Evolutionary conservation across 2,888 invertebrate genomes (phyloP), one percentile per base, ranked within the genome.

Genomic region (Tanytarsus gracilentus): DNA sequence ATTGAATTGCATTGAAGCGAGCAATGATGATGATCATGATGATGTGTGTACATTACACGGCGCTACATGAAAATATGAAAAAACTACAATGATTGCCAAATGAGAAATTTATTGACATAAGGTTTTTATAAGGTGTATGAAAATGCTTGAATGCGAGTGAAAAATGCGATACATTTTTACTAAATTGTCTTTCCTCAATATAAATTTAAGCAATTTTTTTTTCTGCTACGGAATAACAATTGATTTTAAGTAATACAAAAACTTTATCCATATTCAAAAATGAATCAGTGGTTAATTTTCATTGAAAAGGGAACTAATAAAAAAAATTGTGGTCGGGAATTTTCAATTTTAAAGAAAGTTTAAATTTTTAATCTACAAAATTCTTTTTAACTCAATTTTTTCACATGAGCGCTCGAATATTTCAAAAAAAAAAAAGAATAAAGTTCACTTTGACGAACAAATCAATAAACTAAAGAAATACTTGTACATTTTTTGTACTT

Each of bases 401-500:
- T 23, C 44, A 44, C 3, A 5, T n/a, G n/a, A 33, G 11, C n/a
- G n/a, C 33, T 33, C n/a, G 9, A 33, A 33, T 33, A 33, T n/a
- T 11, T 11, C 9, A 23, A 44, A 21, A 44, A 18, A 44, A 9
- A 18, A 44, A 11, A 18, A 44, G 44, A 40, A 40, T 23, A 44
- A 21, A 44, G 21, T 44, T 44, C 44, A 23, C 18, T n/a, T 44
- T 11, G 44, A 44, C 23, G 44, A 44, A 44, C 44, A 44, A 33
- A 33, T n/a, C 33, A 23, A 11, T 11, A 4, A 23, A 44, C 8
- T 21, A 44, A 44, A 4, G 23, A 23, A 11, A 21, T 33, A 44
- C 44, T 44, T 44, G 44, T 44, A 44, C 44, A 44, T 44, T 18
- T 44, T 44, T 44, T 44, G 44, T 44, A 44, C 44, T 44, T 44